A percentile compares a stretch with the other conserved stretches of the same genome.
phyloP scores from a whole-genome alignment of 2,113 vertebrate species.

The Strix uralensis region DNA sequence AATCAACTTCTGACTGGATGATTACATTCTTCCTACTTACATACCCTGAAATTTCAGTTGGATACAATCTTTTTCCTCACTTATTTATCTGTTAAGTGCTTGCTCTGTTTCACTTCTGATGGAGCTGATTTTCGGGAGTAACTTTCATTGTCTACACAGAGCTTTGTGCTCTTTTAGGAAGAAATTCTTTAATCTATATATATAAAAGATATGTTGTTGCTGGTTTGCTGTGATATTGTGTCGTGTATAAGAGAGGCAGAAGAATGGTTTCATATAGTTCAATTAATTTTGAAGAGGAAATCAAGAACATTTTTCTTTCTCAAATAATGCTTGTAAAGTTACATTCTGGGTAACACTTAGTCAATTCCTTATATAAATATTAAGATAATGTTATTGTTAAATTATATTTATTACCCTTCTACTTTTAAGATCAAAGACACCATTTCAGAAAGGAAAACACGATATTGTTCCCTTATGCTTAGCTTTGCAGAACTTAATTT shows the following conservation, averaged over 20 bases:
- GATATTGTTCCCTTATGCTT: not conserved
- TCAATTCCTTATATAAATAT: not conserved
- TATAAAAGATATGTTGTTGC: not conserved
- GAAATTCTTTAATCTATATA: not conserved
- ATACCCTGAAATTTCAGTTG: conserved; percentile 8
- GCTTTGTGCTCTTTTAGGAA: not conserved
- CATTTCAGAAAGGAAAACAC: not conserved
- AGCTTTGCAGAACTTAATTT: not conserved
- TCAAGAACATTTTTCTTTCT: not conserved
- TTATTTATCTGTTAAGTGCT: not conserved
- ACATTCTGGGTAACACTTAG: not conserved
- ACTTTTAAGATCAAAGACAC: not conserved
- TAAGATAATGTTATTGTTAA: not conserved
- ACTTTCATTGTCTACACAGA: not conserved
- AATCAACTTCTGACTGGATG: not conserved
- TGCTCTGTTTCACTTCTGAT: conserved; percentile 13
- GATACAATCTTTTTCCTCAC: not conserved
- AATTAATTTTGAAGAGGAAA: conserved; percentile 1
- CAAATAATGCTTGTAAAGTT: not conserved
- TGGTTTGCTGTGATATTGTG: not conserved
- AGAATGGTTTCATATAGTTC: not conserved
- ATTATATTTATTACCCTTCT: not conserved
- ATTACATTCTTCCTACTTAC: not conserved
- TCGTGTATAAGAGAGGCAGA: not conserved
- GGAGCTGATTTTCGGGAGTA: not conserved